A percentile compares a stretch with the other conserved stretches of the same genome.
These are phyloP conservation scores for Neopipo cinnamomea DNA, from an alignment of 2,113 vertebrate genomes.

Conservation along the genomic window DNA sequence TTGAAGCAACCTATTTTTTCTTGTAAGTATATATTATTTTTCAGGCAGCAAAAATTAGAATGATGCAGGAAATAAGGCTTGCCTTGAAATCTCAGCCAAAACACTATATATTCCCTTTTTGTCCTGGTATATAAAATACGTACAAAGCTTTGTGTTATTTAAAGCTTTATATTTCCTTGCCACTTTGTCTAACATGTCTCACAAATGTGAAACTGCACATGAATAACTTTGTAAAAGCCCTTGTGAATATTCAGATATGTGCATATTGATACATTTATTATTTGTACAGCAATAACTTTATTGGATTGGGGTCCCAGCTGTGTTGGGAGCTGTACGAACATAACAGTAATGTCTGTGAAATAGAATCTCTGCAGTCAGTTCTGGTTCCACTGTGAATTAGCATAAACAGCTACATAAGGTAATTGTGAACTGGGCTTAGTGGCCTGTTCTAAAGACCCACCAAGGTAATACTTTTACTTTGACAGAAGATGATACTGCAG, in stretches of 20 bases:
- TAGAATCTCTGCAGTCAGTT: background rate
- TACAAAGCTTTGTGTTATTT: background rate
- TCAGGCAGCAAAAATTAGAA: conserved; percentile 13
- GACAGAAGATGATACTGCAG: background rate
- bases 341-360: background rate
- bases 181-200: conserved; percentile 19
- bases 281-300: conserved; percentile 40
- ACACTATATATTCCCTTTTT: background rate
- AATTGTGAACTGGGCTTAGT: background rate
- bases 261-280: conserved; percentile 48
- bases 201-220: conserved; percentile 17
- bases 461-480: background rate
- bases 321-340: conserved; percentile 1
- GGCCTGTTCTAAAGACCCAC: background rate
- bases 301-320: conserved; percentile 31
- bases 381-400: background rate
- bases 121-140: conserved; percentile 14
- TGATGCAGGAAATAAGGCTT: background rate
- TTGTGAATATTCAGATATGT: conserved; percentile 58
- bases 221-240: conserved; percentile 31
- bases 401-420: conserved; percentile 32
- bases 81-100: background rate
- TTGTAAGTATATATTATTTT: background rate
- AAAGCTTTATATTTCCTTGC: conserved; percentile 31
- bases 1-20: background rate